Evolutionary conservation across 2,113 vertebrate genomes (phyloP), one percentile per base, ranked within the genome.

Genomic region (Cnemophilus loriae): DNA sequence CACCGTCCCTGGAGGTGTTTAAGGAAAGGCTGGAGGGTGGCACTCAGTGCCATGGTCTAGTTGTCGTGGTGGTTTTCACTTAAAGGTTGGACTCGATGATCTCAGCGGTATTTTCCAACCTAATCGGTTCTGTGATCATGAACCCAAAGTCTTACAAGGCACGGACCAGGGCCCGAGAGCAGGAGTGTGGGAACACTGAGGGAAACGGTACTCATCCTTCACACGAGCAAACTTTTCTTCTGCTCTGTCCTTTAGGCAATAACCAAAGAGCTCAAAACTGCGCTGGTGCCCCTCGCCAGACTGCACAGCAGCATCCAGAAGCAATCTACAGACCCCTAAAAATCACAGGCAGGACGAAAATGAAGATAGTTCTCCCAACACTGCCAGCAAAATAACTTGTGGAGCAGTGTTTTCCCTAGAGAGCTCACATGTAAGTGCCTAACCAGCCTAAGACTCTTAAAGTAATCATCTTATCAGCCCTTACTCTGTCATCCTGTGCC

Each of bases 181-280:
- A 20, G 69, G 33, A 27, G 18, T 21, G 28, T 10, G 18, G 27
- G 8, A 16, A 2, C 2, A 2, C 11, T 5, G 28, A 4, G 23
- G 8, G 39, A 20, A 8, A 4, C 8, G 6, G 35, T 1, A 10
- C 17, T 42, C 0, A 4, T 7, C 23, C 19, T 23, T 22, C 0
- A 0, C 27, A 3, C 3, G 13, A 64, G 19, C 23, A 21, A 63
- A 33, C 10, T 5, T 16, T 8, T 33, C 22, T 20, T 5, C 13
- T n/a, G 55, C 21, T 44, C 19, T 11, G 35, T 17, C 17, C 0
- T 10, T 27, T 5, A 8, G 39, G 69, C 33, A 28, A 3, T 21
- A 53, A 23, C 8, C 5, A 16, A 6, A 22, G 47, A 39, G 23
- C 76, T 80, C 16, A 8, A 7, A 63, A 4, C 19, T 6, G 13